Percentiles rank a stretch among this genome's conserved stretches.
These are phyloP conservation scores for Stramonita haemastoma DNA, from an alignment of 2,888 invertebrate species.

Conservation along the genomic window DNA sequence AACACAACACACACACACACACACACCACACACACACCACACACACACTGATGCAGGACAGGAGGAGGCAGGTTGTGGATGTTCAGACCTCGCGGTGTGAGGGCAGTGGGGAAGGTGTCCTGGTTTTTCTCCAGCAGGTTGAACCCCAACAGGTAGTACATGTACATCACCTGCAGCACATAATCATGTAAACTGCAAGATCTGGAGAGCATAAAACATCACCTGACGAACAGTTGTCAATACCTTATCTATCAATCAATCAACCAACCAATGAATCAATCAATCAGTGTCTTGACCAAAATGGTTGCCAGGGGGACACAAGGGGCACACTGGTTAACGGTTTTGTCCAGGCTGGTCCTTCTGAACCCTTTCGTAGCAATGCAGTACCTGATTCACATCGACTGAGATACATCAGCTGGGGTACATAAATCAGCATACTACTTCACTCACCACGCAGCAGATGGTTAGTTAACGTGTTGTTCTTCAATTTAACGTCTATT, in stretches of 20 bases:
- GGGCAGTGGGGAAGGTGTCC: background rate
- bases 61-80: slow-evolving; percentile 1
- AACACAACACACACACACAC: background rate
- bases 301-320: too few relatives aligned
- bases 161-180: slow-evolving; percentile 92
- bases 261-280: background rate
- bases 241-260: background rate
- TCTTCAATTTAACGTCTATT: too few relatives aligned
- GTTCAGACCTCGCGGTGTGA: background rate
- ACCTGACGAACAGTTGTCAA: background rate
- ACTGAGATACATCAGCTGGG: too few relatives aligned
- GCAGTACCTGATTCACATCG: too few relatives aligned
- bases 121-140: slow-evolving; percentile 88
- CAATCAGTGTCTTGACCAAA: too few relatives aligned
- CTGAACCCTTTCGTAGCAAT: too few relatives aligned
- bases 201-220: background rate
- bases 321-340: too few relatives aligned
- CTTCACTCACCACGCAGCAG: too few relatives aligned
- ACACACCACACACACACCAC: slow-evolving; percentile 18
- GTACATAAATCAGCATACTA: too few relatives aligned
- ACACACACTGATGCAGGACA: slow-evolving; percentile 21
- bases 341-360: too few relatives aligned
- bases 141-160: slow-evolving; percentile 98
- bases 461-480: too few relatives aligned
- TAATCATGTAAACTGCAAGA: background rate